Evolutionary conservation across 2,113 vertebrate genomes (phyloP).

Genomic region (Callipepla squamata): DNA sequence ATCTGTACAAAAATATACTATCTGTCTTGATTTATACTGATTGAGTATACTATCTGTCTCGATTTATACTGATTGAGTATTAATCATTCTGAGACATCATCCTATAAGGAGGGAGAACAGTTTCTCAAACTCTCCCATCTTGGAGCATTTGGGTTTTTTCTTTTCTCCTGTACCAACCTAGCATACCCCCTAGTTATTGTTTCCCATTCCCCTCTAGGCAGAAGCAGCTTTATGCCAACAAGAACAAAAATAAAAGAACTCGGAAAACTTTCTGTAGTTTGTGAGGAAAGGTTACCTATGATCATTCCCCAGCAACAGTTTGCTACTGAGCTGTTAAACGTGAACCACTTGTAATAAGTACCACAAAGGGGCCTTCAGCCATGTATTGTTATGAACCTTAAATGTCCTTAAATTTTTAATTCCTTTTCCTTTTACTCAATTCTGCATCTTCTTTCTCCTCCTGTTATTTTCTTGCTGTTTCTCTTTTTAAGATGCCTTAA

Average conservation of each 20-base stretch:
- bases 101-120: background rate
- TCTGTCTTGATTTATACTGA: too few relatives aligned
- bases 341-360: background rate
- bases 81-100: too few relatives aligned
- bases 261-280: background rate
- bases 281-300: background rate
- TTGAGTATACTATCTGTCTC: too few relatives aligned
- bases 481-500: background rate
- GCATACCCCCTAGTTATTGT: fast-evolving
- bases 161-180: background rate
- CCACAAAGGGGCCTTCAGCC: background rate
- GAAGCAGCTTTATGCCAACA: background rate
- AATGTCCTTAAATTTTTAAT: fast-evolving
- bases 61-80: too few relatives aligned
- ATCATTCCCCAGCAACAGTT: background rate
- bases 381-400: background rate
- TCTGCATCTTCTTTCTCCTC: background rate
- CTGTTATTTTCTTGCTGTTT: background rate
- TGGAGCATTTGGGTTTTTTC: background rate
- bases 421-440: background rate
- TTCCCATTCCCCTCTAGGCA: background rate
- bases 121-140: background rate
- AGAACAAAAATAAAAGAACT: background rate
- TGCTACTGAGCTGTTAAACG: background rate
- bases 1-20: too few relatives aligned